phyloP scores from a whole-genome alignment of 2,797 vertebrate species.

The Pangasius macronema region DNA sequence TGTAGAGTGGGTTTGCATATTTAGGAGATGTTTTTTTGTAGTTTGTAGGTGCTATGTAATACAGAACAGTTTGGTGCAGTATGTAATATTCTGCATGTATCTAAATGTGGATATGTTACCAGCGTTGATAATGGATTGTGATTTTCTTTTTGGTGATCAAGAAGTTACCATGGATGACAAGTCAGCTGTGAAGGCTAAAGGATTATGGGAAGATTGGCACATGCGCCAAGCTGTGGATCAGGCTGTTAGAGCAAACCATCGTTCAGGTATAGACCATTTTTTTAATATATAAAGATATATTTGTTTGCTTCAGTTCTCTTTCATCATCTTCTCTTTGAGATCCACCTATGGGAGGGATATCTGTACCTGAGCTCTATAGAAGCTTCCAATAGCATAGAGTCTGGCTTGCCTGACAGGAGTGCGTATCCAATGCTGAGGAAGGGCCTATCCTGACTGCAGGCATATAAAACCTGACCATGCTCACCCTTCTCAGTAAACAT shows the following conservation, averaged over 20 bases:
- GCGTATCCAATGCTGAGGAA: not conserved
- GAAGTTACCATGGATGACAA: slow-evolving; percentile 80
- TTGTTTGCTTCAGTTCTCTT: not conserved
- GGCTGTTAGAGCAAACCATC: slow-evolving; percentile 70
- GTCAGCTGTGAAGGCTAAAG: slow-evolving; percentile 76
- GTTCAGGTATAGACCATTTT: slow-evolving; percentile 70
- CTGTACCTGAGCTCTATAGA: not conserved
- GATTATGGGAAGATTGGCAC: slow-evolving; percentile 84
- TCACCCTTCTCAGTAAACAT: not conserved
- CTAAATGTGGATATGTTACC: not conserved
- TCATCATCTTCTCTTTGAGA: not conserved
- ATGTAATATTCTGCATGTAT: not conserved
- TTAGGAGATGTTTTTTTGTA: not conserved
- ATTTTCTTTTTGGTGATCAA: slow-evolving; percentile 46
- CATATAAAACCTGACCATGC: not conserved
- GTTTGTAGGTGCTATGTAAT: not conserved
- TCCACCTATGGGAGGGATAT: not conserved
- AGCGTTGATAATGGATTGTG: not conserved
- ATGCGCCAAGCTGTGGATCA: slow-evolving; percentile 79
- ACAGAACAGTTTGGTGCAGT: not conserved
- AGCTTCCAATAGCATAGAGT: not conserved
- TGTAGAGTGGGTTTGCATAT: not conserved
- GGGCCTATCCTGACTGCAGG: not conserved
- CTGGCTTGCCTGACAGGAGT: not conserved
- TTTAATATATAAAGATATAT: not conserved